These are phyloP conservation scores for Aphelinus atriplicis DNA, from an alignment of 1,140 invertebrate genomes.

Conservation along the genomic window DNA sequence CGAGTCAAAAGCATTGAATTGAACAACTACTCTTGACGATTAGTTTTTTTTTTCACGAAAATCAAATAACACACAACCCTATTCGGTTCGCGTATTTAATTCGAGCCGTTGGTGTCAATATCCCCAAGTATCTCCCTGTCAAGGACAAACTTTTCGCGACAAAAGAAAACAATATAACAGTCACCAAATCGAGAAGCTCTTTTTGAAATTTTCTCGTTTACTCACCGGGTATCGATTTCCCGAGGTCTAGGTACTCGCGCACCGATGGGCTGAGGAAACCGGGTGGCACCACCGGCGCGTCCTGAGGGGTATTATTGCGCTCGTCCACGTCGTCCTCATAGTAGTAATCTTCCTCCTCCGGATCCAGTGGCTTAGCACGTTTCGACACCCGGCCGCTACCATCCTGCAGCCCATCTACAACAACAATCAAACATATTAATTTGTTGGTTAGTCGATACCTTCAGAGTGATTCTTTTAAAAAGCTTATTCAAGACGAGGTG, in stretches of 20 bases:
- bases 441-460: neutral
- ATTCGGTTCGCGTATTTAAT: too few species aligned
- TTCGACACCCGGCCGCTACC: conserved; percentile 50
- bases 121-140: too few species aligned
- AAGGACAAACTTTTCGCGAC: too few species aligned
- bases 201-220: conserved; percentile 51
- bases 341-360: conserved; percentile 69
- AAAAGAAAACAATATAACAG: too few species aligned
- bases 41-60: too few species aligned
- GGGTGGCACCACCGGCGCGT: conserved; percentile 73
- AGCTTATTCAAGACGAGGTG: too few species aligned
- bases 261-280: conserved; percentile 86
- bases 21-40: too few species aligned
- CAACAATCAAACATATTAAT: conserved; percentile 37
- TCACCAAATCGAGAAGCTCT: too few species aligned
- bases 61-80: too few species aligned
- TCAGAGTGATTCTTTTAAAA: too few species aligned
- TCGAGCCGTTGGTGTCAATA: too few species aligned
- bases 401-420: conserved; percentile 12
- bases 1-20: too few species aligned
- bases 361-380: conserved; percentile 71
- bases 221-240: conserved; percentile 87
- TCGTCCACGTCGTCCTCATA: conserved; percentile 75
- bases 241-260: conserved; percentile 83
- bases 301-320: conserved; percentile 72